These are phyloP conservation scores for Camelus dromedarius DNA, from an alignment of 2,113 vertebrate genomes.

Conservation along the genomic window DNA sequence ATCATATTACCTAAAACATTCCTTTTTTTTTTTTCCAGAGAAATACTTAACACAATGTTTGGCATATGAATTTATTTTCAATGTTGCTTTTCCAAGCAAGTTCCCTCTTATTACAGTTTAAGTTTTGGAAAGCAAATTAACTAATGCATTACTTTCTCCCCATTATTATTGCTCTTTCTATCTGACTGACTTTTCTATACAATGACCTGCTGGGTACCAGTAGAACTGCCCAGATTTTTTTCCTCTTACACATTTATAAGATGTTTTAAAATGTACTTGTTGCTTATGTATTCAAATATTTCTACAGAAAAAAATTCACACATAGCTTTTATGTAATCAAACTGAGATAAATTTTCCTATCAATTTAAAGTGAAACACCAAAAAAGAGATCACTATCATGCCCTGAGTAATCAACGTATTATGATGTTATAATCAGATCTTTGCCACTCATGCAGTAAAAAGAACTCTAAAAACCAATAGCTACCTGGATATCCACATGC, in stretches of 20 bases:
- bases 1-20: constrained; percentile 80
- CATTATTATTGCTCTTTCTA: constrained; percentile 25
- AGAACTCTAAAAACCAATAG: constrained; percentile 3
- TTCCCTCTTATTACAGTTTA: neutral
- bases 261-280: neutral
- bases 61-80: neutral
- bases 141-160: constrained; percentile 33
- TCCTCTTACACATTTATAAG: neutral
- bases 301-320: constrained; percentile 68
- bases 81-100: constrained; percentile 7
- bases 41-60: neutral
- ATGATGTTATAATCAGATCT: neutral
- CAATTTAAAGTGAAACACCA: constrained; percentile 37
- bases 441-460: constrained; percentile 19
- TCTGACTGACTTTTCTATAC: neutral
- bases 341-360: constrained; percentile 15
- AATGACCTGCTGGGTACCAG: neutral
- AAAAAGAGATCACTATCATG: neutral
- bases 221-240: neutral
- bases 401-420: neutral
- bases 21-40: constrained; percentile 10
- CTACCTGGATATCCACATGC: neutral
- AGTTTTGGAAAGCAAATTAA: constrained; percentile 51
- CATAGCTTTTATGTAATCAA: constrained; percentile 43
- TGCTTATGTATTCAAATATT: constrained; percentile 36